phyloP scores from a whole-genome alignment of 2,888 invertebrate species.

The Adela reaumurella region DNA sequence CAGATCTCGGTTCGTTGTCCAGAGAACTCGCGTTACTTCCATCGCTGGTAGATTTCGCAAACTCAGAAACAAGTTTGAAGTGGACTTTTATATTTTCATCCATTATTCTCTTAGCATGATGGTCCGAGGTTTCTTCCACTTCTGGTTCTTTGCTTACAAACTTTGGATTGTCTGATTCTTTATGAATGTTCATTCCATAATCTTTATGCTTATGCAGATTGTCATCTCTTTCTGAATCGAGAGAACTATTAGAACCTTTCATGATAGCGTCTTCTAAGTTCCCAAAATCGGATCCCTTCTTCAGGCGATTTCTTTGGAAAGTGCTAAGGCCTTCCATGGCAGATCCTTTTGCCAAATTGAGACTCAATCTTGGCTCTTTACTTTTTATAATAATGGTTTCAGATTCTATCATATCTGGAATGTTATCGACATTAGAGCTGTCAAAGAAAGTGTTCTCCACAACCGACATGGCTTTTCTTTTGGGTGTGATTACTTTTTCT shows the following conservation, averaged over 20 bases:
- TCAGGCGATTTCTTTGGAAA: conserved; percentile 64
- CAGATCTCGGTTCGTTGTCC: conserved; percentile 27
- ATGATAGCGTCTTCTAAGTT: conserved; percentile 74
- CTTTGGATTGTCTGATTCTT: conserved; percentile 27
- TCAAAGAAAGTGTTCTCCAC: conserved; percentile 46
- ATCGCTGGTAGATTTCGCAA: conserved; percentile 47
- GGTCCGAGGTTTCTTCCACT: conserved; percentile 42
- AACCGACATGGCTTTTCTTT: conserved; percentile 62
- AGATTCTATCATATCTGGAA: conserved; percentile 42
- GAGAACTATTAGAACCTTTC: conserved; percentile 46
- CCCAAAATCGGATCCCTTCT: conserved; percentile 74
- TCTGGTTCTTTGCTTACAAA: conserved; percentile 16
- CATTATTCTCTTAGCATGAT: conserved; percentile 43
- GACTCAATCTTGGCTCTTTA: conserved; percentile 56
- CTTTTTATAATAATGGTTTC: conserved; percentile 39
- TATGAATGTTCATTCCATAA: conserved; percentile 6
- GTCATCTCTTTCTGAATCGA: conserved; percentile 38
- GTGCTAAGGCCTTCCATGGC: conserved; percentile 65
- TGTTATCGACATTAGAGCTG: conserved; percentile 34
- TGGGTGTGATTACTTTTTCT: conserved; percentile 46
- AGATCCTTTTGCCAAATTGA: conserved; percentile 45
- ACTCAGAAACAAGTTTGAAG: conserved; percentile 45
- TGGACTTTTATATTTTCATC: conserved; percentile 49
- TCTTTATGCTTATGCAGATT: conserved; percentile 19
- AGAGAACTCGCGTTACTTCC: conserved; percentile 42